A percentile compares a stretch with the other conserved stretches of the same genome.
Evolutionary conservation across 2,888 invertebrate genomes (phyloP).

Genomic region (Patella ulyssiponensis): DNA sequence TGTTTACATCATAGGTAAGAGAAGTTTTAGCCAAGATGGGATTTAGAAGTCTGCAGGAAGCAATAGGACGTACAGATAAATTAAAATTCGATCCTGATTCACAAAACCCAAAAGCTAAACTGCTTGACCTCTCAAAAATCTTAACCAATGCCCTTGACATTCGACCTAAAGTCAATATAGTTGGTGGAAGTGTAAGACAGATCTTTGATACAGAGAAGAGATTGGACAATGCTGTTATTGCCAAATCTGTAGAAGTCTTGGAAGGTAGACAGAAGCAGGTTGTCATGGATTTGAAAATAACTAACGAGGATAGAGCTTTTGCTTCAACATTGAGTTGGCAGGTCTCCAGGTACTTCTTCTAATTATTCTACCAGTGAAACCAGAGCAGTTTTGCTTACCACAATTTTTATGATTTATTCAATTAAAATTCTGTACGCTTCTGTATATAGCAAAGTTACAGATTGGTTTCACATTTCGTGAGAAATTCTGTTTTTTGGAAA

Average conservation of each 20-base stretch:
- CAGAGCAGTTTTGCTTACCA: no score
- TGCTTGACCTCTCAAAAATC: conserved; percentile 87
- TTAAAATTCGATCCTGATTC: conserved; percentile 80
- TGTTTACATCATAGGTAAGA: conserved; percentile 79
- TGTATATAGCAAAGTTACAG: no score
- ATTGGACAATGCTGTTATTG: conserved; percentile 75
- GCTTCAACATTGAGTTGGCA: conserved; percentile 94
- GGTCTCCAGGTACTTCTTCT: conserved; percentile 83
- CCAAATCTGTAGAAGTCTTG: conserved; percentile 81
- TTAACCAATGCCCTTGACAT: conserved; percentile 91
- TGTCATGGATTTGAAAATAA: conserved; percentile 84
- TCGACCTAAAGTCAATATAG: conserved; percentile 90
- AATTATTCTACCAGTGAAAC: no score
- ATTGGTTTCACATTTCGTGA: no score
- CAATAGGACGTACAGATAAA: conserved; percentile 77
- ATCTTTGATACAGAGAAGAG: conserved; percentile 73
- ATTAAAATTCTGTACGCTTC: no score
- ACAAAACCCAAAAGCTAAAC: conserved; percentile 84
- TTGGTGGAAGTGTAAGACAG: conserved; percentile 89
- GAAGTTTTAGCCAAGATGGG: conserved; percentile 92
- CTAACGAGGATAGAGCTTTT: conserved; percentile 93
- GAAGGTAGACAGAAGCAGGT: conserved; percentile 81
- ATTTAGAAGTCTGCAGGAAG: conserved; percentile 87
- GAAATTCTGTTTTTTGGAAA: no score
- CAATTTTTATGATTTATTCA: no score